Conservation (phyloP, 2,888 invertebrate species). For the Willowsia nigromaculata region DNA sequence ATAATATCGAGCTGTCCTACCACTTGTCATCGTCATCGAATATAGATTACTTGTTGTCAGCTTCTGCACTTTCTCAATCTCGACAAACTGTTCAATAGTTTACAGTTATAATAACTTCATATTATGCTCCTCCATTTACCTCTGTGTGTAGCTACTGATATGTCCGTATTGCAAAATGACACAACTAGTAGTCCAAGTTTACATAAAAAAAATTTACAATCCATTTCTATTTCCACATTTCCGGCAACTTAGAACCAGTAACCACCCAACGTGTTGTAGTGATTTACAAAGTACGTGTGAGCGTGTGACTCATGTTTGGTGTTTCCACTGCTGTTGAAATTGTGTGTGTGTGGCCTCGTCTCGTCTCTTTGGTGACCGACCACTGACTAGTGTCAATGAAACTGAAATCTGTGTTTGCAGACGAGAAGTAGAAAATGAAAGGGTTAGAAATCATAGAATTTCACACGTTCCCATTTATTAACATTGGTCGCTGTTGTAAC, state of each 20-base stretch:
- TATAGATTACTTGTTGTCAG: neutral
- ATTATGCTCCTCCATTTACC: neutral
- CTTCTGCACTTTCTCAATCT: neutral
- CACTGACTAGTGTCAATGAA: neutral
- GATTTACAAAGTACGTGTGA: neutral
- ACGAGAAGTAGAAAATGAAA: slow-evolving; percentile 27
- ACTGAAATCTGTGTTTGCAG: neutral
- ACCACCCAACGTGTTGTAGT: neutral
- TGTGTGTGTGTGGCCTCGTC: neutral
- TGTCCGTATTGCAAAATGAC: neutral
- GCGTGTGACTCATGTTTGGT: neutral
- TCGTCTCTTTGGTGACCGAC: neutral
- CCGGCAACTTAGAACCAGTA: slow-evolving; percentile 16
- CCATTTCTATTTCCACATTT: slow-evolving; percentile 49
- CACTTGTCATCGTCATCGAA: neutral
- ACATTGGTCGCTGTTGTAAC: too few relatives aligned
- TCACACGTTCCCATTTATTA: slow-evolving; percentile 57
- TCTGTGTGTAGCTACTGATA: neutral
- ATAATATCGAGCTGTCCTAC: neutral
- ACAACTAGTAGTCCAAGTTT: neutral
- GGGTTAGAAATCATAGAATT: slow-evolving; percentile 34
- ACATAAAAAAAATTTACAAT: neutral
- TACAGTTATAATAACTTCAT: neutral
- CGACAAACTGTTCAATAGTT: neutral
- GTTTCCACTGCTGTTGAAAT: neutral